phyloP scores from a whole-genome alignment of 2,113 vertebrate genomes.

The Dasyornis broadbenti region DNA sequence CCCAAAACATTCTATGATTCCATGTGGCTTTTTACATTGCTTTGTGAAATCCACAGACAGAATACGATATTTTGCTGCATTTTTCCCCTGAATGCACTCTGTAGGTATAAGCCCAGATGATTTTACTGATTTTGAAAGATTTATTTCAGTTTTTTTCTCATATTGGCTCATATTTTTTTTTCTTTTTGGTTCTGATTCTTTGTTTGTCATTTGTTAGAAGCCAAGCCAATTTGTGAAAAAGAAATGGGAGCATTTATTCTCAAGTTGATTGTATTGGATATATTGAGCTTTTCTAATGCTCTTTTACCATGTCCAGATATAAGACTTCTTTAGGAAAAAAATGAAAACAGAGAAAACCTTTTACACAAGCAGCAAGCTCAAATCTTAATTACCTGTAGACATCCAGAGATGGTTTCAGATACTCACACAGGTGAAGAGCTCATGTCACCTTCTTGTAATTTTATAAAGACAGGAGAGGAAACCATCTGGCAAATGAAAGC shows the following conservation, averaged over 20 bases:
- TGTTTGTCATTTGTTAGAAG: not conserved
- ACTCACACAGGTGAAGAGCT: not conserved
- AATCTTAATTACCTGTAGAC: not conserved
- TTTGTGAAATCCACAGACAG: not conserved
- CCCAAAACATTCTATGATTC: not conserved
- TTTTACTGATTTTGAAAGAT: not conserved
- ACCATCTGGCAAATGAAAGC: not conserved
- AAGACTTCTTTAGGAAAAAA: not conserved
- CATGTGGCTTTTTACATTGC: not conserved
- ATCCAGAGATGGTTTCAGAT: not conserved
- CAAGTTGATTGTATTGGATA: not conserved
- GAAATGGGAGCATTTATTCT: not conserved
- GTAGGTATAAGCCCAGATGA: not conserved
- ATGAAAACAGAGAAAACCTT: not conserved
- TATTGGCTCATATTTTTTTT: not conserved
- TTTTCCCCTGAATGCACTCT: not conserved
- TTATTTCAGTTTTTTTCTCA: not conserved
- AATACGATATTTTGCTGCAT: not conserved
- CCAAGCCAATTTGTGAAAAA: not conserved
- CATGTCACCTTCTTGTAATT: slow-evolving; percentile 4
- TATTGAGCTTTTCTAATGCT: not conserved
- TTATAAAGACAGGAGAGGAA: not conserved
- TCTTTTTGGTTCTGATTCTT: not conserved
- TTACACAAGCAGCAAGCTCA: not conserved
- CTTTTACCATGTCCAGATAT: not conserved